Evolutionary conservation across 1,140 invertebrate species (phyloP).

Genomic region (Tetragnatha versicolor): DNA sequence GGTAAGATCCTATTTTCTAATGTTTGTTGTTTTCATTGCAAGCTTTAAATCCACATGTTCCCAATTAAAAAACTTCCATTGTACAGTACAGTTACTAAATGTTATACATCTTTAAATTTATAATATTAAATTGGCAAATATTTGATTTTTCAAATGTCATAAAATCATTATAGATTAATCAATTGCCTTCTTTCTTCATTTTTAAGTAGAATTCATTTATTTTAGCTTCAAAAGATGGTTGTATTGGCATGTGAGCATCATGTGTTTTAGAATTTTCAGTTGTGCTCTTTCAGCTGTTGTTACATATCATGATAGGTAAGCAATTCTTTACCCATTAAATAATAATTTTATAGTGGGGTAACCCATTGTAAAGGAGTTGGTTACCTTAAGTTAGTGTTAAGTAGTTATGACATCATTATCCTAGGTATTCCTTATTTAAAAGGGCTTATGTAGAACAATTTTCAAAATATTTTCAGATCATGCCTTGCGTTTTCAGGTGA

Average conservation of each 20-base stretch:
- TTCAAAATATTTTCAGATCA: too few species aligned
- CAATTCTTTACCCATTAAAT: too few species aligned
- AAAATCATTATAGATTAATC: not conserved
- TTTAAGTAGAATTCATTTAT: not conserved
- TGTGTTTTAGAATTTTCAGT: constrained; percentile 88
- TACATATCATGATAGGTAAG: constrained; percentile 81
- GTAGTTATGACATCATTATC: too few species aligned
- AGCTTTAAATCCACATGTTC: not conserved
- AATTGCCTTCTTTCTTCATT: not conserved
- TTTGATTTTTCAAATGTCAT: not conserved
- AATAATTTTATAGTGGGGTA: too few species aligned
- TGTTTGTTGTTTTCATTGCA: too few species aligned
- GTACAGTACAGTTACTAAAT: too few species aligned
- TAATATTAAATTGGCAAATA: not conserved
- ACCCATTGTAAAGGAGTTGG: too few species aligned
- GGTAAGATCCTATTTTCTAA: constrained; percentile 56
- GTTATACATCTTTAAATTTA: not conserved
- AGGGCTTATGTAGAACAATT: too few species aligned
- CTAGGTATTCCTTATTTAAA: too few species aligned
- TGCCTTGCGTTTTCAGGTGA: too few species aligned
- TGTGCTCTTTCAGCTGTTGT: constrained; percentile 87
- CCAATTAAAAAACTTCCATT: too few species aligned
- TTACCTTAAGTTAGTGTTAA: too few species aligned
- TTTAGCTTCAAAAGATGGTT: constrained; percentile 74
- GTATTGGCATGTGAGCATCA: constrained; percentile 80